Conservation (phyloP, 1,140 invertebrate species). For the Calosoma granatense region DNA sequence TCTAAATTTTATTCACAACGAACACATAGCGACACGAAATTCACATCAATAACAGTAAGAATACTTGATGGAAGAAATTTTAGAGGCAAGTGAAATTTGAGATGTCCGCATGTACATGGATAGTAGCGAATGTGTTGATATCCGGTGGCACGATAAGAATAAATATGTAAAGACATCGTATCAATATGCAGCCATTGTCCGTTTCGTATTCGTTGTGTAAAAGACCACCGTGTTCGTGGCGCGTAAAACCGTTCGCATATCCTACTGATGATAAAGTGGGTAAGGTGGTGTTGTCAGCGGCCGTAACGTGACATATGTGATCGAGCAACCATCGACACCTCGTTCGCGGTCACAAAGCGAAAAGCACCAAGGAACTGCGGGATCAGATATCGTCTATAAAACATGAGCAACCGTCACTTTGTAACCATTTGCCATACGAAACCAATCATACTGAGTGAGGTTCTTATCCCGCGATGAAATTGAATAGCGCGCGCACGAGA, state of each 20-base stretch:
- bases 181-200: neutral
- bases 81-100: too few species aligned
- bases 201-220: neutral
- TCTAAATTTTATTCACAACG: too few species aligned
- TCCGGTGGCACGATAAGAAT: too few species aligned
- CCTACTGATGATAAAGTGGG: neutral
- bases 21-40: too few species aligned
- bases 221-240: too few species aligned
- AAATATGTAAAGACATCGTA: neutral
- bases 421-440: constrained; percentile 4
- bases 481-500: neutral
- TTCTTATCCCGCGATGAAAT: neutral
- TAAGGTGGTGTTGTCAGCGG: neutral
- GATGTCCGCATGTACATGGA: too few species aligned
- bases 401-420: neutral
- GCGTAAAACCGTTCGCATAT: neutral
- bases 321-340: neutral
- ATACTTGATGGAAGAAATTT: too few species aligned
- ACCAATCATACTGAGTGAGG: constrained; percentile 5
- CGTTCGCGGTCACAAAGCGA: neutral
- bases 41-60: too few species aligned
- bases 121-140: too few species aligned
- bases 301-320: neutral
- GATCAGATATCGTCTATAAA: constrained; percentile 7
- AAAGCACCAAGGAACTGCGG: neutral